Conservation (phyloP, 1,140 invertebrate genomes). For the Mycetomoellerius zeteki region DNA sequence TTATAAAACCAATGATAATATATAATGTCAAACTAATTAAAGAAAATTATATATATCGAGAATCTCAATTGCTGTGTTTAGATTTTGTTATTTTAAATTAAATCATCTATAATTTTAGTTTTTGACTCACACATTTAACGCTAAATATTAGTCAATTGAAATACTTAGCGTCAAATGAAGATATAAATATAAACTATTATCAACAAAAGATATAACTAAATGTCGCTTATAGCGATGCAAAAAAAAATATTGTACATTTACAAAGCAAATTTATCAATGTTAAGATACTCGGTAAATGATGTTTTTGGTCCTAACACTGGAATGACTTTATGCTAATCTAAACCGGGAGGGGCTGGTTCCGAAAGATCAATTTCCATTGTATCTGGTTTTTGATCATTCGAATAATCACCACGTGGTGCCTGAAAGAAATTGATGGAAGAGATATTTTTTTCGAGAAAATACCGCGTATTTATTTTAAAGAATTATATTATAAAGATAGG, state of each 20-base stretch:
- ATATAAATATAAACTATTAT: conserved; percentile 3
- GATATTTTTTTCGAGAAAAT: conserved; percentile 56
- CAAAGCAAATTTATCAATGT: conserved; percentile 67
- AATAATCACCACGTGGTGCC: conserved; percentile 83
- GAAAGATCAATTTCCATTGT: conserved; percentile 81
- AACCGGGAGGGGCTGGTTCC: conserved; percentile 85
- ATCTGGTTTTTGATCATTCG: conserved; percentile 82
- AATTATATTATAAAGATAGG: conserved; percentile 59
- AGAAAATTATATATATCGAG: neutral
- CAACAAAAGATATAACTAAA: neutral
- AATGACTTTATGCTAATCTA: conserved; percentile 81
- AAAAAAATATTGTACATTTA: conserved; percentile 65
- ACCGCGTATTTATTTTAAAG: conserved; percentile 59
- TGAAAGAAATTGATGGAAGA: conserved; percentile 73
- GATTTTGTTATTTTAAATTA: neutral
- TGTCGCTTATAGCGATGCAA: neutral
- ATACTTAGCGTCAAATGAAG: neutral
- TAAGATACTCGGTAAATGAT: conserved; percentile 58
- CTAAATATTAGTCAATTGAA: conserved; percentile 1
- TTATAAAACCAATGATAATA: neutral
- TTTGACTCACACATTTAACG: neutral
- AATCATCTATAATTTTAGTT: neutral
- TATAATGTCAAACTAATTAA: neutral
- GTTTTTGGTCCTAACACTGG: conserved; percentile 67
- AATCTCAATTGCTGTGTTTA: neutral